Conservation (phyloP, 2,797 vertebrate genomes). For the Agapornis canus region DNA sequence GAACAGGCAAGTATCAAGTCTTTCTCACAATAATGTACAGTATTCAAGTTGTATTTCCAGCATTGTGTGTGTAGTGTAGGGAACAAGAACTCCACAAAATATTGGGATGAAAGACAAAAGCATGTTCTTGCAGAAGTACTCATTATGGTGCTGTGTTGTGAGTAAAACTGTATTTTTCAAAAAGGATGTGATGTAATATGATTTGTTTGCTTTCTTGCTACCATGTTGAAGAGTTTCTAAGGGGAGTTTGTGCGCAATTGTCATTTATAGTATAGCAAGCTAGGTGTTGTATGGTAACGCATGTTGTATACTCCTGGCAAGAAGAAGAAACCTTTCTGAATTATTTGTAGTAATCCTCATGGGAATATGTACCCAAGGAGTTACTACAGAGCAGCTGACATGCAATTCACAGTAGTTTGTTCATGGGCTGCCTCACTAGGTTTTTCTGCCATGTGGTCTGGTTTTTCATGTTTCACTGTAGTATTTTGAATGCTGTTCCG, state of each 20-base stretch:
- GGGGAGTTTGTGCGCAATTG: background rate
- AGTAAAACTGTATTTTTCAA: background rate
- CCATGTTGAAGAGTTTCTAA: background rate
- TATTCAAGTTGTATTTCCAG: background rate
- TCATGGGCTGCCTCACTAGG: background rate
- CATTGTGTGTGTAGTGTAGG: background rate
- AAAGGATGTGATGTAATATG: background rate
- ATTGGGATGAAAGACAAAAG: background rate
- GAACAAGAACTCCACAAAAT: background rate
- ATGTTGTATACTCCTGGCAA: background rate
- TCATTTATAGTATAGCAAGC: background rate
- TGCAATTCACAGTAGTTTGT: background rate
- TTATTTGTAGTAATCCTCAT: background rate
- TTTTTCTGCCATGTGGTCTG: background rate
- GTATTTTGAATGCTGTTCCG: background rate
- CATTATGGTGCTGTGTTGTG: fast-evolving
- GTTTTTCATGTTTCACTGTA: background rate
- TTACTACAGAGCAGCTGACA: background rate
- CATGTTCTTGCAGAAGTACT: background rate
- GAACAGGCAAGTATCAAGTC: slow-evolving; percentile 84
- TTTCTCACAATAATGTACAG: fast-evolving
- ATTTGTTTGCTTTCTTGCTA: background rate
- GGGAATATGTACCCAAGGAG: background rate
- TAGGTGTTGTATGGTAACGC: background rate
- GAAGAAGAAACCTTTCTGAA: background rate